These are phyloP conservation scores for Osmerus eperlanus DNA, from an alignment of 2,113 vertebrate genomes.

Conservation along the genomic window DNA sequence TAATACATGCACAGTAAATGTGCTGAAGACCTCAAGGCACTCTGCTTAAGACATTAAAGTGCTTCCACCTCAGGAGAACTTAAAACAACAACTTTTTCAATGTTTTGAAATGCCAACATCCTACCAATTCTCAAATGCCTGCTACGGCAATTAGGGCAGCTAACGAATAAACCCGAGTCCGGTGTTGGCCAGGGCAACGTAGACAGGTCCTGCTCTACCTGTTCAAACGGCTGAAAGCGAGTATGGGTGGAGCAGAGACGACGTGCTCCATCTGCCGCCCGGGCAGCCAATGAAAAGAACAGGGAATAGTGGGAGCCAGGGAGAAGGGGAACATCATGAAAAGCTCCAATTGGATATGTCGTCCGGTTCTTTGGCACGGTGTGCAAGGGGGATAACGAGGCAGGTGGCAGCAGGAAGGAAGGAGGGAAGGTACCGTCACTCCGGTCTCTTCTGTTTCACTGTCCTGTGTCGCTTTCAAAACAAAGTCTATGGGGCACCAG, in stretches of 20 bases:
- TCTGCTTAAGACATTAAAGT: too few relatives aligned
- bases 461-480: conserved; percentile 24
- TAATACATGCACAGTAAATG: too few relatives aligned
- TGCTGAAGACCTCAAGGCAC: too few relatives aligned
- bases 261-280: conserved; percentile 66
- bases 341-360: conserved; percentile 59
- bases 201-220: conserved; percentile 64
- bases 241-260: conserved; percentile 62
- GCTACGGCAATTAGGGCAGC: conserved; percentile 6
- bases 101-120: background rate
- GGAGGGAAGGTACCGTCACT: conserved; percentile 15
- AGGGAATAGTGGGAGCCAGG: conserved; percentile 48
- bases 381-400: conserved; percentile 59
- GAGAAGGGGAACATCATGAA: conserved; percentile 61
- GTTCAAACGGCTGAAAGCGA: conserved; percentile 53
- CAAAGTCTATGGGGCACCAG: conserved; percentile 19
- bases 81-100: too few relatives aligned
- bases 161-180: conserved; percentile 6
- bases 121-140: background rate
- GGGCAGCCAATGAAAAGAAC: conserved; percentile 68
- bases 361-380: conserved; percentile 58
- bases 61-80: too few relatives aligned
- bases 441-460: conserved; percentile 4
- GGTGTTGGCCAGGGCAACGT: conserved; percentile 23
- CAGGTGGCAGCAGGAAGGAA: conserved; percentile 61